These are phyloP conservation scores for Proteles cristata DNA, from an alignment of 2,113 vertebrate species.

Conservation along the genomic window DNA sequence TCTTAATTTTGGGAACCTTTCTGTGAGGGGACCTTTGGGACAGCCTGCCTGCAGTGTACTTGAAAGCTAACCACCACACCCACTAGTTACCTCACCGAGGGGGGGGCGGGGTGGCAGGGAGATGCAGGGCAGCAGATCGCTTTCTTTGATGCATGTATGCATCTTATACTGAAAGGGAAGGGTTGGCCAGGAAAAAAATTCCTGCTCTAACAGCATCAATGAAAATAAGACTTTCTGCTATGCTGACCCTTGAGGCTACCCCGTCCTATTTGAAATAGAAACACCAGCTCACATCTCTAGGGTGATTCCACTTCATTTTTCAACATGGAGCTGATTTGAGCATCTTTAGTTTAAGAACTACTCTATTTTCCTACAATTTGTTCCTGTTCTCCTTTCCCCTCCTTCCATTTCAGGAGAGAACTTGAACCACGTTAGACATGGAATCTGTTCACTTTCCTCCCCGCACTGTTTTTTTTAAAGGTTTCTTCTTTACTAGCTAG, in stretches of 20 bases:
- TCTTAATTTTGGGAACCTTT: neutral
- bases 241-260: neutral
- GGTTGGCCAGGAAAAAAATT: neutral
- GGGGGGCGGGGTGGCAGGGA: neutral
- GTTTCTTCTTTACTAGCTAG: neutral
- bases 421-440: neutral
- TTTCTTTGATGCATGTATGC: neutral
- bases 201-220: neutral
- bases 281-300: neutral
- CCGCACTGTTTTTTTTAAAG: neutral
- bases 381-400: neutral
- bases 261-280: neutral
- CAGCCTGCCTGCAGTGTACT: neutral
- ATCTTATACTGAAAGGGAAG: neutral
- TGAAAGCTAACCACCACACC: neutral
- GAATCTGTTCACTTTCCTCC: neutral
- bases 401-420: neutral
- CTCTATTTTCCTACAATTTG: fast-evolving
- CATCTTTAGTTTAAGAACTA: neutral
- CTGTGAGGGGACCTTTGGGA: neutral
- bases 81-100: neutral
- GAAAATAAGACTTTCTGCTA: neutral
- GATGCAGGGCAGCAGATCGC: neutral
- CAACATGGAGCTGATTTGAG: neutral
- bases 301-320: neutral